Evolutionary conservation across 2,797 vertebrate genomes (phyloP).

Genomic region (Eutrigla gurnardus): DNA sequence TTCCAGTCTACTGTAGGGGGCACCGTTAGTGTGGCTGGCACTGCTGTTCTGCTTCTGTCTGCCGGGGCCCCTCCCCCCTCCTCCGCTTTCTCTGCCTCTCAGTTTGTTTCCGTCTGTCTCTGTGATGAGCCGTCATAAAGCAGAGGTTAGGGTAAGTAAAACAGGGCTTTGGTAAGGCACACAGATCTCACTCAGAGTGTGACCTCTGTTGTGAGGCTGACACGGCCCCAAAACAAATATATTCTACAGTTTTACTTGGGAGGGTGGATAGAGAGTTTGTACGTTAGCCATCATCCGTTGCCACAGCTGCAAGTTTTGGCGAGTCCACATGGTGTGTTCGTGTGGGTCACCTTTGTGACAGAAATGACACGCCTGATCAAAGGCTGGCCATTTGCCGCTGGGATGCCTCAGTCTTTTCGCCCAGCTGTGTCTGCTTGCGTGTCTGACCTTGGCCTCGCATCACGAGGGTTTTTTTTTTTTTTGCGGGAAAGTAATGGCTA

Average conservation of each 20-base stretch:
- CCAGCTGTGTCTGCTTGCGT: slow-evolving; percentile 70
- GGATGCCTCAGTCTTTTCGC: slow-evolving; percentile 70
- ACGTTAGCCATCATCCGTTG: slow-evolving; percentile 34
- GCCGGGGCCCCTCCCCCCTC: slow-evolving; percentile 12
- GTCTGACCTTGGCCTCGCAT: slow-evolving; percentile 76
- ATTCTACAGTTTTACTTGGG: slow-evolving; percentile 48
- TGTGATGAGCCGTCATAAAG: slow-evolving; percentile 58
- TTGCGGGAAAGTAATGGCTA: slow-evolving; percentile 70
- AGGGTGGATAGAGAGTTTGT: slow-evolving; percentile 24
- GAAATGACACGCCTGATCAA: slow-evolving; percentile 81
- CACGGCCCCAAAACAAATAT: slow-evolving; percentile 47
- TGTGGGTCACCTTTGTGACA: slow-evolving; percentile 79
- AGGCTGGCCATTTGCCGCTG: slow-evolving; percentile 73
- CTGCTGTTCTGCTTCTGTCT: slow-evolving; percentile 39
- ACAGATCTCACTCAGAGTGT: slow-evolving; percentile 37
- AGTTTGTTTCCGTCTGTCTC: slow-evolving; percentile 43
- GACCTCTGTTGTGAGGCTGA: slow-evolving; percentile 56
- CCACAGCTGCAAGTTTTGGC: slow-evolving; percentile 42
- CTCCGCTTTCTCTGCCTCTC: slow-evolving; percentile 15
- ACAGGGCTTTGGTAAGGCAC: slow-evolving; percentile 33
- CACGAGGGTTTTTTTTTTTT: slow-evolving; percentile 55
- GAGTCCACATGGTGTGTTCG: slow-evolving; percentile 51
- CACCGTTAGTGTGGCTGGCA: slow-evolving; percentile 32
- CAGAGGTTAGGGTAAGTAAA: slow-evolving; percentile 36
- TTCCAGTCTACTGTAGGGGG: slow-evolving; percentile 43